These are phyloP conservation scores for Macropis europaea DNA, from an alignment of 2,888 invertebrate genomes.

Conservation along the genomic window DNA sequence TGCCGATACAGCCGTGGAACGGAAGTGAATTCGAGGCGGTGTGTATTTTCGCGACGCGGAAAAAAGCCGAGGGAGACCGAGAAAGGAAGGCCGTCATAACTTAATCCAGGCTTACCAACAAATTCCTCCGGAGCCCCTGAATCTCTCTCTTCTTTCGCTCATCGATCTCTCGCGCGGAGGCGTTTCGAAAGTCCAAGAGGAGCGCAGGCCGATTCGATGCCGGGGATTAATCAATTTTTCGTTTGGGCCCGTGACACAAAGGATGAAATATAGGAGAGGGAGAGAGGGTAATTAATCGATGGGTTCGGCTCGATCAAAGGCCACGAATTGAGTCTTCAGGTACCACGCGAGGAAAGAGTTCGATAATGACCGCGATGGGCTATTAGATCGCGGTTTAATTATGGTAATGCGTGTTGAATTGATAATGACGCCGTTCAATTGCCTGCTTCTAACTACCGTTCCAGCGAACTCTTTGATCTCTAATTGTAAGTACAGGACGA, in stretches of 20 bases:
- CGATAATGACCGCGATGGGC: constrained; percentile 5
- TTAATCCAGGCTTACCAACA: constrained; percentile 59
- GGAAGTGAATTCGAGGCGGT: constrained; percentile 29
- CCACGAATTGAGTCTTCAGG: constrained; percentile 6
- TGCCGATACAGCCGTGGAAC: constrained; percentile 24
- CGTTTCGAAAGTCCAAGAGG: constrained; percentile 23
- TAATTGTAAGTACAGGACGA: too few species aligned
- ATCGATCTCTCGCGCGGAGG: constrained; percentile 27
- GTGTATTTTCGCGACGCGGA: constrained; percentile 4
- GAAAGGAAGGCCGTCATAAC: constrained; percentile 55
- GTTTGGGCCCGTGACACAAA: not conserved
- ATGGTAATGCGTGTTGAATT: constrained; percentile 19
- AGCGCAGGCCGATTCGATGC: not conserved
- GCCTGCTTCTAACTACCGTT: too few species aligned
- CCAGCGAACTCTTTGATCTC: too few species aligned
- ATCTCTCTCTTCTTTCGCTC: not conserved
- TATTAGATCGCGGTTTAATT: constrained; percentile 17
- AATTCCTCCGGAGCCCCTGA: constrained; percentile 42
- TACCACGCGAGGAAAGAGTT: not conserved
- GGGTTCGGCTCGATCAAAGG: constrained; percentile 45
- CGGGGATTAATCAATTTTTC: constrained; percentile 49
- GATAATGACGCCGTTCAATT: constrained; percentile 7
- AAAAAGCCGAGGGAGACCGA: constrained; percentile 6
- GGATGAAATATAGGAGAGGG: constrained; percentile 15
- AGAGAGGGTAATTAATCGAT: constrained; percentile 43